Evolutionary conservation across 1,140 invertebrate species (phyloP), one percentile per base, ranked within the genome.

Genomic region (Doryteuthis pealeii): DNA sequence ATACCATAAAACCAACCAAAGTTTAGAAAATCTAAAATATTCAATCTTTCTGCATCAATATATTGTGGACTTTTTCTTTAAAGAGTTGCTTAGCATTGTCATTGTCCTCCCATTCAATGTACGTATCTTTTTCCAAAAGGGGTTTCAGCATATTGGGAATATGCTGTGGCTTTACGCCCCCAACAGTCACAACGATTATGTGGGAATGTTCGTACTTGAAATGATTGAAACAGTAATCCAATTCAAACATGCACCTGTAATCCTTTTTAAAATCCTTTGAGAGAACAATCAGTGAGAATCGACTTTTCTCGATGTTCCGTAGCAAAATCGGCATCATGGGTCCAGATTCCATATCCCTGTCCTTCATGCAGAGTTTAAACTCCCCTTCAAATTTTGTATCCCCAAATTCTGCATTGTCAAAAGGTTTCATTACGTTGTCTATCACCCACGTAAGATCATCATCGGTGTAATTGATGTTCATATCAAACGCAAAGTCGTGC

Each of bases 401-500:
- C 26, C 66, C 70, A 0, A 76, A 10, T 28, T 72, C 1, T 22
- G 79, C 82, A 15, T 74, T 73, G 54, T 82, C 83, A 66, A 82
- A 76, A 12, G 32, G 71, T 4, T 76, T 75, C 0, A 82, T 58
- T 5, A 84, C 40, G 28, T 80, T 70, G 0, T 80, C 28, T 15
- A 73, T 5, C 1, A 84, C 80, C 81, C 80, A 84, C 1, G 35
- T 15, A 4, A 45, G 68, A 58, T 82, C 81, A 18, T 77, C 77
- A 6, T 80, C 76, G 18, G 79, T 72, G 65, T 73, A 76, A 1
- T 79, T 80, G 18, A 84, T 73, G 68, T 79, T 82, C 10, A 78
- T 77, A 70, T 82, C 81, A 73, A 66, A 84, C 15, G 22, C 18
- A 15, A 18, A 70, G 15, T 73, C 30, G 22, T 74, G 70, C 14